Evolutionary conservation across 2,888 invertebrate species (phyloP), one percentile per base, ranked within the genome.

Genomic region (Synanthedon myopaeformis): DNA sequence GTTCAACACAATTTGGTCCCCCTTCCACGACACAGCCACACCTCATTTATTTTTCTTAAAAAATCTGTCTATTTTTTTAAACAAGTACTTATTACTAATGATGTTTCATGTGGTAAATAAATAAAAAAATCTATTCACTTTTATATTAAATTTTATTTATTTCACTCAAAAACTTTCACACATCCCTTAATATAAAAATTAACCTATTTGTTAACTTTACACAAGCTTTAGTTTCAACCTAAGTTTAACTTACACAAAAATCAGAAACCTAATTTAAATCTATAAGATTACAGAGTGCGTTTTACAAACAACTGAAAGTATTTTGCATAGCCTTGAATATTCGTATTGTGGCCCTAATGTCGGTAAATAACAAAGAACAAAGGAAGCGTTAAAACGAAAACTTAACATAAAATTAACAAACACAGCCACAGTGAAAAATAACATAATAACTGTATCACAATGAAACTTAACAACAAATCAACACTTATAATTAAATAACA

Each of bases 221-320:
- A 80, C 71, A 91, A 67, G 84, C 81, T 75, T 90, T 81, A 63
- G 89, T 89, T 80, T 92, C 90, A 71, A 89, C 89, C 65, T 84
- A 74, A 49, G 82, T 59, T 35, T 78, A 63, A 58, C 61, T 60
- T 61, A 67, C 52, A 60, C 56, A 56, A 60, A 53, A 62, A 59
- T 53, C n/a, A 45, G 45, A 45, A 57, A 60, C 53, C 57, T 59
- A n/a, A 57, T 53, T 57, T 55, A 55, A 56, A 28, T 28, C 13
- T 51, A 51, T 35, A 51, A 13, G 52, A 54, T 42, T 54, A 54
- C 54, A 54, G 45, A 45, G 45, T 6, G n/a, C 14, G 45, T 35
- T 35, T 35, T 35, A 35, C 35, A 10, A 35, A 35, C 35, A 35
- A 35, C 2, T 35, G 35, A 35, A 35, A 1, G 35, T 35, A 35